Percentiles rank a stretch among this genome's conserved stretches.
Conservation (phyloP, 2,113 vertebrate genomes). For the Acrocephalus arundinaceus region DNA sequence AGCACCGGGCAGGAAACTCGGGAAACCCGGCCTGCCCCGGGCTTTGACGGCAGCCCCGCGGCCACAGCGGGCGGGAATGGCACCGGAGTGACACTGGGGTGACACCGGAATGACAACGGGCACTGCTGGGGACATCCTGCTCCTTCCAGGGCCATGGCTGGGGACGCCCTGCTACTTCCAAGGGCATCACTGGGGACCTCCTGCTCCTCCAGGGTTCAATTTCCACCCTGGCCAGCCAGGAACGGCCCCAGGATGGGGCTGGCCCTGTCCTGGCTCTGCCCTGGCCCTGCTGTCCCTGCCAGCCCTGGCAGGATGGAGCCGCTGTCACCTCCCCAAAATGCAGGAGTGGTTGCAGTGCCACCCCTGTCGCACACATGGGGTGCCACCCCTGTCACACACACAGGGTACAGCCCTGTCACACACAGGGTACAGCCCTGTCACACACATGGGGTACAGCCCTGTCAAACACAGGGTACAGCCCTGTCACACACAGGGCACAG, state of each 20-base stretch:
- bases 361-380: too few relatives aligned
- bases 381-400: too few relatives aligned
- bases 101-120: background rate
- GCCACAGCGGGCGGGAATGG: background rate
- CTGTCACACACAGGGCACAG: too few relatives aligned
- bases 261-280: background rate
- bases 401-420: too few relatives aligned
- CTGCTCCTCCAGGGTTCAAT: fast-evolving
- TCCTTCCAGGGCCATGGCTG: too few relatives aligned
- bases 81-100: too few relatives aligned
- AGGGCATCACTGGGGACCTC: fast-evolving
- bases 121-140: too few relatives aligned
- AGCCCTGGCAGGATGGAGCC: fast-evolving
- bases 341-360: background rate
- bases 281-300: background rate
- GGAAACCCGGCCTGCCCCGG: background rate
- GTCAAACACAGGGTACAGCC: too few relatives aligned
- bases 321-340: background rate
- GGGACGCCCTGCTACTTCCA: too few relatives aligned
- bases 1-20: background rate
- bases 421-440: too few relatives aligned
- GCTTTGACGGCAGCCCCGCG: background rate
- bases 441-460: too few relatives aligned
- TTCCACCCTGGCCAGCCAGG: background rate
- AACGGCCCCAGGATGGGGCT: fast-evolving